Base-by-base conservation (phyloP, 2,888 invertebrate genomes). In the Caenorhabditis sp. region DNA sequence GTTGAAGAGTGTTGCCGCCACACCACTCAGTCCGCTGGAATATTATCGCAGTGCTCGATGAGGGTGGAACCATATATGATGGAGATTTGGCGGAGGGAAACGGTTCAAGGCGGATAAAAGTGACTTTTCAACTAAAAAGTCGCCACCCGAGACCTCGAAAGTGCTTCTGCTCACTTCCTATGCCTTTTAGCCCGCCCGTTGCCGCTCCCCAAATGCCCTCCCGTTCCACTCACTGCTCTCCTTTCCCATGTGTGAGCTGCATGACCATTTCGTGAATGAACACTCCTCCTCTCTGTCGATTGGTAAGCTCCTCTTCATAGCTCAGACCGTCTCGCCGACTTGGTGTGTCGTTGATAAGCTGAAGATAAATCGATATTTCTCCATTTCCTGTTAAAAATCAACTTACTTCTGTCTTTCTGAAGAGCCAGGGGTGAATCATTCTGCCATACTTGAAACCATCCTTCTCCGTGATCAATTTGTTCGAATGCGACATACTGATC, bases 241-340 rank as follows among this genome's bases (percentile, higher is more conserved):
- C 62, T 58, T 61, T 68, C 15, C 61, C 56, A 32, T 50, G 56
- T 43, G 56, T 46, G 45, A 56, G 58, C 5, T 94, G 92, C 91
- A 96, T 96, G 88, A 97, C 97, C 95, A 98, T 96, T 91, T 97
- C 96, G 92, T 97, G 96, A 89, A 98, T 97, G 88, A 97, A 93
- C 91, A 95, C 95, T 61, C 97, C 96, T 85, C 96, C 95, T 92
- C 95, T 95, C 91, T 98, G 98, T 89, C 98, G 92, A 91, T 94
- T 95, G 85, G 94, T 94, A 87, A 97, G 91, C 92, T 98, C 98
- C 91, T 95, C 95, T 92, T 95, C 95, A 89, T 93, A 92, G 2
- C 70, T 20, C 39, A 86, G 65, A 2, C 84, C 85, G 91, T 93
- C 81, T 22, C 65, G 35, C 11, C 81, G 63, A 43, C 80, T 82